These are phyloP conservation scores for Eulemur mongoz DNA, from an alignment of 2,797 vertebrate species.

Conservation along the genomic window DNA sequence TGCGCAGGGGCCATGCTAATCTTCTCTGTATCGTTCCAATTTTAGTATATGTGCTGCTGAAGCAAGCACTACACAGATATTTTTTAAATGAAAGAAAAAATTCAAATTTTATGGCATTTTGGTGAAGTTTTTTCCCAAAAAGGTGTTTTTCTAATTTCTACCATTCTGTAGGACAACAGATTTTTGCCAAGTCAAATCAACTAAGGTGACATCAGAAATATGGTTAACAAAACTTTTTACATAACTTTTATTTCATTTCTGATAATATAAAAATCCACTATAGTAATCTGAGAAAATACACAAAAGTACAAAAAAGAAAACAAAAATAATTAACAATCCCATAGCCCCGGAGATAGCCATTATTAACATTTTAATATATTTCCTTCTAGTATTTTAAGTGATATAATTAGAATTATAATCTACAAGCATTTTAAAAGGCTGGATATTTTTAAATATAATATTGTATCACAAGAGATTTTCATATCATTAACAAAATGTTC, in stretches of 20 bases:
- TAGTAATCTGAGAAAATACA: not conserved
- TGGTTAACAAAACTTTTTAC: not conserved
- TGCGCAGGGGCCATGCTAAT: too few species aligned
- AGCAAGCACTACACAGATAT: not conserved
- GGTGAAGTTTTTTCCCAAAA: not conserved
- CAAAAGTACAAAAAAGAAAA: not conserved
- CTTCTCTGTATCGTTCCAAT: too few species aligned
- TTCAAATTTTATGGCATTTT: not conserved
- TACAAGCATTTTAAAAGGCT: not conserved
- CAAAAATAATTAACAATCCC: not conserved
- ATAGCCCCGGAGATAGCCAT: not conserved
- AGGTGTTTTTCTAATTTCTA: not conserved
- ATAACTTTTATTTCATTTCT: not conserved
- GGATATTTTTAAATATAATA: not conserved
- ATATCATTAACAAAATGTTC: not conserved
- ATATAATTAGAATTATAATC: not conserved
- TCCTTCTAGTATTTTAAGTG: not conserved
- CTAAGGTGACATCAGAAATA: not conserved
- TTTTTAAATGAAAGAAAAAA: not conserved
- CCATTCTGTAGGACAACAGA: not conserved
- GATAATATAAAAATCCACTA: not conserved
- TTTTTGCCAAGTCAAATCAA: not conserved
- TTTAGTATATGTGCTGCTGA: too few species aligned
- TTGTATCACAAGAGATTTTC: not conserved
- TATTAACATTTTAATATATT: not conserved